phyloP scores from a whole-genome alignment of 2,113 vertebrate species.

The Onychostruthus taczanowskii region DNA sequence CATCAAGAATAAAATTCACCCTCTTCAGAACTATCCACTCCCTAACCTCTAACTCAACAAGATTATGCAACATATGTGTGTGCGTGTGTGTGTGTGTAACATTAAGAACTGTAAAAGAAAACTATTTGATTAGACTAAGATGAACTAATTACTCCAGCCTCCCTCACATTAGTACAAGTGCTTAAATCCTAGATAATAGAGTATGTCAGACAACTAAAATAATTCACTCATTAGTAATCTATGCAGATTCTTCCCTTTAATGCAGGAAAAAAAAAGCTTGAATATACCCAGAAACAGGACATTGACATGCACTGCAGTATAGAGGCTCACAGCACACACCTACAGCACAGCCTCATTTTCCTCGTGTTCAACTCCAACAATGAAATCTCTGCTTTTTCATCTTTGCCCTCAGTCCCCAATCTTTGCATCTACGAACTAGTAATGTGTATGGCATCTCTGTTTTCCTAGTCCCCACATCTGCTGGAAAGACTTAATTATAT shows the following conservation, averaged over 20 bases:
- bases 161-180: not conserved
- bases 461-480: not conserved
- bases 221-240: not conserved
- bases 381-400: not conserved
- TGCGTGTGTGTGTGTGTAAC: not conserved
- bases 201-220: not conserved
- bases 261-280: not conserved
- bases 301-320: not conserved
- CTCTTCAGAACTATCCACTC: not conserved
- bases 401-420: not conserved
- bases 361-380: not conserved
- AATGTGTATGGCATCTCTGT: no score
- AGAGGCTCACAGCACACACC: not conserved
- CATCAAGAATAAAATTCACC: not conserved
- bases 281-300: not conserved
- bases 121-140: not conserved
- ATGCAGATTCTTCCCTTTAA: not conserved
- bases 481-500: slow-evolving; percentile 16
- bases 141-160: slow-evolving; percentile 5
- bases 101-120: not conserved
- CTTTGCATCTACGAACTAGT: not conserved
- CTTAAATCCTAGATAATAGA: not conserved
- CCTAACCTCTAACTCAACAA: not conserved
- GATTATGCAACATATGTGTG: not conserved
- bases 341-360: not conserved